A percentile compares a stretch with the other conserved stretches of the same genome.
Conservation (phyloP, 2,888 invertebrate genomes). For the Drosophila emarginata region DNA sequence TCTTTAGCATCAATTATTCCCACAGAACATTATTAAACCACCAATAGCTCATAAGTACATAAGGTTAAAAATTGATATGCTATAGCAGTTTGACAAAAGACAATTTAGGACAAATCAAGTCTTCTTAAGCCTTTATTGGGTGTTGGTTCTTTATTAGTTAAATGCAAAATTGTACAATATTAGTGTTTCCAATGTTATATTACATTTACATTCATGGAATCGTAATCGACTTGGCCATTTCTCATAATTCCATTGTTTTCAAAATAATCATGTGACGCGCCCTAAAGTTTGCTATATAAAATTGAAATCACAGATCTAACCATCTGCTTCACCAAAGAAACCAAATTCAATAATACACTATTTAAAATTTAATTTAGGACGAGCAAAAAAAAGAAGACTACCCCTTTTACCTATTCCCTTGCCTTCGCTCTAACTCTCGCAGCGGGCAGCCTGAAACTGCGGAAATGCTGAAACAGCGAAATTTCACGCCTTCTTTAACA, state of each 20-base stretch:
- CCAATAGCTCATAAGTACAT: too few species aligned
- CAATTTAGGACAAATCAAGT: too few species aligned
- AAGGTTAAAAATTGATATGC: too few species aligned
- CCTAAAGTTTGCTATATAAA: slow-evolving; percentile 8
- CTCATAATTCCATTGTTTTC: neutral
- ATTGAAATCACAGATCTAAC: neutral
- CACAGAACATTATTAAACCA: too few species aligned
- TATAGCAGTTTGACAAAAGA: too few species aligned
- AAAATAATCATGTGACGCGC: neutral
- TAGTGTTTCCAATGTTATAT: too few species aligned
- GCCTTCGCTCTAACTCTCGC: neutral
- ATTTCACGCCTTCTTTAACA: slow-evolving; percentile 79
- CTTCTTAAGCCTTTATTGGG: neutral
- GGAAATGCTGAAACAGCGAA: slow-evolving; percentile 60
- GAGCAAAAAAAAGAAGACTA: neutral
- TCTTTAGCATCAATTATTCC: neutral
- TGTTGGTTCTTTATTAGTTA: neutral
- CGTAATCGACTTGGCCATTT: too few species aligned
- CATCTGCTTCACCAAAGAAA: slow-evolving; percentile 31
- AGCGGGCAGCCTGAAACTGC: slow-evolving; percentile 43
- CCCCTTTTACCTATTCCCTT: slow-evolving; percentile 5
- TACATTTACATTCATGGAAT: too few species aligned
- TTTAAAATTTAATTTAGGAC: slow-evolving; percentile 59
- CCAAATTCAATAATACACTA: slow-evolving; percentile 54
- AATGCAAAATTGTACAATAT: too few species aligned